Percentiles rank a stretch among this genome's conserved stretches.
Conservation (phyloP, 2,797 vertebrate species). For the Lepilemur ruficaudatus region DNA sequence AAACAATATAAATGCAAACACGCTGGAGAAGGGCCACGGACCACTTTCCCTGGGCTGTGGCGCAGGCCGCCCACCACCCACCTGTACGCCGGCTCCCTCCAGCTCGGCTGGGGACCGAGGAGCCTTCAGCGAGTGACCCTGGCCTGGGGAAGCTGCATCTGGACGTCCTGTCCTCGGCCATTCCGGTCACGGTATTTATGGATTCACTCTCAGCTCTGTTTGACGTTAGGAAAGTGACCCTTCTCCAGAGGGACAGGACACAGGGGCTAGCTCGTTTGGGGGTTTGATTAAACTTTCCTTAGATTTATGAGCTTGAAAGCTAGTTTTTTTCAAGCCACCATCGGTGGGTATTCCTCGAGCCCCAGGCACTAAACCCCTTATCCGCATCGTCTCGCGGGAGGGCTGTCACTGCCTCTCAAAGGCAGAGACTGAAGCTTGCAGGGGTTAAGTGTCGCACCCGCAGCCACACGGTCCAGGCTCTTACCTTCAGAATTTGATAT, state of each 20-base stretch:
- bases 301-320: conserved; percentile 57
- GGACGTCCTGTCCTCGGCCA: background rate
- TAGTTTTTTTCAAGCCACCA: background rate
- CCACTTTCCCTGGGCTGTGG: background rate
- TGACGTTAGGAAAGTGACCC: background rate
- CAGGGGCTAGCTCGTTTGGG: background rate
- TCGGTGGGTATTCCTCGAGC: background rate
- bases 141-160: background rate
- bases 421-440: too few relatives aligned
- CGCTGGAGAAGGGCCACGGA: background rate
- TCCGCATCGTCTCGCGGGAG: background rate
- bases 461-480: background rate
- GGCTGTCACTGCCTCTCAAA: background rate
- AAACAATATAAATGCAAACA: background rate
- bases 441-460: background rate
- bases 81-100: background rate
- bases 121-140: background rate
- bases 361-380: background rate
- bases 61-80: fast-evolving
- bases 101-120: background rate
- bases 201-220: background rate
- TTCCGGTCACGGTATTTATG: background rate
- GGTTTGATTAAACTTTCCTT: conserved; percentile 45
- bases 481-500: background rate
- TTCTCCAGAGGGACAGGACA: background rate